Evolutionary conservation across 1,140 invertebrate genomes (phyloP).

Genomic region (Theocolax elegans): DNA sequence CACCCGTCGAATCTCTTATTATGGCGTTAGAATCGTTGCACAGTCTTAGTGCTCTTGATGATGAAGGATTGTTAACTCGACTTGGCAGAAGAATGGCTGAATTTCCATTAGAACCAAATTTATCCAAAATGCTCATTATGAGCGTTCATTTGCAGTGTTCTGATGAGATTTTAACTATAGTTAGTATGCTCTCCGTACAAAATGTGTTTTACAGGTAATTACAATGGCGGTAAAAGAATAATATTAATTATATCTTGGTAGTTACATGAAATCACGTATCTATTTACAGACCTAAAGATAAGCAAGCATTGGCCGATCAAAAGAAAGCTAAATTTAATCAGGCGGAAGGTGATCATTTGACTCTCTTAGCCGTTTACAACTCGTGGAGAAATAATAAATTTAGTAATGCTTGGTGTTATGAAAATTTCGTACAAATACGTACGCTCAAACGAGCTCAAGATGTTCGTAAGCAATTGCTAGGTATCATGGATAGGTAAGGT

Average conservation of each 20-base stretch:
- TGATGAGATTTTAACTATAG: slow-evolving; percentile 98
- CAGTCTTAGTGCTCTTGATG: slow-evolving; percentile 95
- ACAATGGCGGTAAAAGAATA: too few species aligned
- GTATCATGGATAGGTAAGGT: slow-evolving; percentile 92
- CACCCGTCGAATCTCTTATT: slow-evolving; percentile 95
- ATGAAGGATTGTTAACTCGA: slow-evolving; percentile 94
- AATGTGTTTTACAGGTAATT: slow-evolving; percentile 93
- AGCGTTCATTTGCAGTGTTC: slow-evolving; percentile 98
- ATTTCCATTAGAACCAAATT: slow-evolving; percentile 97
- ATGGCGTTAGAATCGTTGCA: slow-evolving; percentile 98
- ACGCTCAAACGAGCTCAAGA: slow-evolving; percentile 98
- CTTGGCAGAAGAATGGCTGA: slow-evolving; percentile 98
- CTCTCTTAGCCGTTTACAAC: slow-evolving; percentile 97
- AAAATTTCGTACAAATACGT: slow-evolving; percentile 98
- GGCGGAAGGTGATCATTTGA: slow-evolving; percentile 97
- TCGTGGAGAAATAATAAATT: slow-evolving; percentile 99
- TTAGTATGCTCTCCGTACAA: slow-evolving; percentile 98
- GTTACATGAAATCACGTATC: too few species aligned
- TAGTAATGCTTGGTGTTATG: slow-evolving; percentile 99
- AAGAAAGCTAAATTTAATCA: slow-evolving; percentile 99
- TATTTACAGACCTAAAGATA: slow-evolving; percentile 85
- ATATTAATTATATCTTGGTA: too few species aligned
- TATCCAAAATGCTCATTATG: slow-evolving; percentile 99
- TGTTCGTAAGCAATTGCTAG: slow-evolving; percentile 96
- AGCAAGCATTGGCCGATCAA: slow-evolving; percentile 97